Base-by-base conservation (phyloP, 2,888 invertebrate species). In the Diplazon laetatorius region DNA sequence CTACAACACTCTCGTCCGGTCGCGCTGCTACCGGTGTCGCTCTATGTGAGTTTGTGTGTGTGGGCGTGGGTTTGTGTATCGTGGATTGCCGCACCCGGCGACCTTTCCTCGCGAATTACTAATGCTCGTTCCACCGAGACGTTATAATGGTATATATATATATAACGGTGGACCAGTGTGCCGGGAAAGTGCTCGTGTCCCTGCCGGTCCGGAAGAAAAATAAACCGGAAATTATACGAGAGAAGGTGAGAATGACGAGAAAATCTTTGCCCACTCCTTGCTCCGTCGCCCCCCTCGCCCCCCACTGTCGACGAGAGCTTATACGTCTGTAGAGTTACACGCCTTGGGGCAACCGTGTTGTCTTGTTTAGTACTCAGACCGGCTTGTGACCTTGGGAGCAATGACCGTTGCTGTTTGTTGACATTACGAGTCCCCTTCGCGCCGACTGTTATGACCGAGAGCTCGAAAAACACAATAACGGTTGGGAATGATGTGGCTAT, bases 71-170 rank as follows among this genome's bases (percentile, higher is more conserved):
- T 25, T 62, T 65, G 50, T 71, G 68, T 57, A 48, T 46, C 52
- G 60, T 60, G 66, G 39, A 71, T 62, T 72, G 39, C 63, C 55
- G 39, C 55, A 68, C 63, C 66, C 30, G 63, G 66, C 71, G 52
- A 68, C 57, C 77, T 59, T 52, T 46, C 25, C 39, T 59, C 55
- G 62, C 55, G 68, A 71, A 77, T 77, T 77, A 73, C 72, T 73
- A 73, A 68, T 63, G 68, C 72, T 77, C 63, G 68, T 77, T 77
- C 57, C 77, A 72, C 57, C 68, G 68, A 69, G 66, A 76, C 57
- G 62, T 69, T 68, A 68, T 77, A 77, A 76, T 66, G 66, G 55
- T 55, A 20, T 57, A 68, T 50, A 46, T 55, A 20, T 57, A 68
- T 50, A 73, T 66, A 65, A 48, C 48, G 14, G 30, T 18, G 46